phyloP scores from a whole-genome alignment of 2,797 vertebrate genomes.

The Tokudaia muenninki region DNA sequence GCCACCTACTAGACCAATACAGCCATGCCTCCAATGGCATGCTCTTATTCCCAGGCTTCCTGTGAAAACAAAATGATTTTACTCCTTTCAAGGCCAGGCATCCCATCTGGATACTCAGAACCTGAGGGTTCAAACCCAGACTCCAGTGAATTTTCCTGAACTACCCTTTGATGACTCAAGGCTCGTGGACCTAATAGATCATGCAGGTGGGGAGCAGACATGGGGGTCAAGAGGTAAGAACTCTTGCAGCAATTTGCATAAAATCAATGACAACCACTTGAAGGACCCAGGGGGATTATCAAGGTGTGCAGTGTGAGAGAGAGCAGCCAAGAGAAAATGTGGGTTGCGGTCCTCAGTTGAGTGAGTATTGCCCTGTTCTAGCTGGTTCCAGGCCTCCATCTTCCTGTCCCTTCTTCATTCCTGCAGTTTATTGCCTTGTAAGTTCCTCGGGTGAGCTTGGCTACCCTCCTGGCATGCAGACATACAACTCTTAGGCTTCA shows the following conservation, averaged over 20 bases:
- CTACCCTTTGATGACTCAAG: not conserved
- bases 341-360: not conserved
- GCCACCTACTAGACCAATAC: not conserved
- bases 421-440: fast-evolving
- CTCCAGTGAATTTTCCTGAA: not conserved
- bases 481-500: fast-evolving
- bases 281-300: fast-evolving
- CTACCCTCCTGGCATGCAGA: too few species aligned
- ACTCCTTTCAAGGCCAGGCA: not conserved
- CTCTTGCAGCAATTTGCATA: not conserved
- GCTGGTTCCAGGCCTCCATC: fast-evolving
- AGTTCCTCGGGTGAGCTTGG: fast-evolving
- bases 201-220: fast-evolving
- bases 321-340: not conserved
- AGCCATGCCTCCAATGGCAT: not conserved
- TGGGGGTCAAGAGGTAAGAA: not conserved
- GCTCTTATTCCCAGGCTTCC: too few species aligned
- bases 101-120: not conserved
- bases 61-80: not conserved
- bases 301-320: too few species aligned
- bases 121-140: not conserved
- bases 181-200: too few species aligned
- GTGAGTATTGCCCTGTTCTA: fast-evolving
- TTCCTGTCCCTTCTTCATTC: too few species aligned
- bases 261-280: not conserved